Percentiles rank a stretch among this genome's conserved stretches.
Conservation (phyloP, 2,888 invertebrate genomes). For the Amphiduros pacificus region DNA sequence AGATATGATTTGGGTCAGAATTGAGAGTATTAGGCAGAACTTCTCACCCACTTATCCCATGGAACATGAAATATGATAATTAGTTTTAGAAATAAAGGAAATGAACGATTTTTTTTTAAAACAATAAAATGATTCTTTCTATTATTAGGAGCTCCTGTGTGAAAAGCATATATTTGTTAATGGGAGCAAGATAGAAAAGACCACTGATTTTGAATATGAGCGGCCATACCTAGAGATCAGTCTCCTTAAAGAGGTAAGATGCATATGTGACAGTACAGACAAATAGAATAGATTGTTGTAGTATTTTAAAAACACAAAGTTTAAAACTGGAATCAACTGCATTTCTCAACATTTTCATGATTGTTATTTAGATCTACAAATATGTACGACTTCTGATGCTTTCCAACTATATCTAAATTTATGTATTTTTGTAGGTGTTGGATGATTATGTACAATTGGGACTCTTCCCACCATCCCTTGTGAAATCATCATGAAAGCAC, state of each 20-base stretch:
- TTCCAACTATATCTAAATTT: background rate
- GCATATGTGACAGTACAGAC: background rate
- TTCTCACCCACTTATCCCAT: too few species aligned
- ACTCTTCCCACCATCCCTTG: conserved; percentile 69
- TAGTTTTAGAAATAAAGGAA: too few species aligned
- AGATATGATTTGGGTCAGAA: too few species aligned
- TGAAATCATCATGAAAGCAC: conserved; percentile 16
- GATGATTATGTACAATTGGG: conserved; percentile 81
- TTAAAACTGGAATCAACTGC: too few species aligned
- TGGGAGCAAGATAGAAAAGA: conserved; percentile 69
- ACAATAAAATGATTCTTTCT: background rate
- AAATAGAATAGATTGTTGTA: background rate
- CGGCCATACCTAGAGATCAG: conserved; percentile 70
- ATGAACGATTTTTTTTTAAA: background rate
- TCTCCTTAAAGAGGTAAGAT: conserved; percentile 67
- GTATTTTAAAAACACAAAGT: background rate
- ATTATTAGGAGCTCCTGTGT: conserved; percentile 69
- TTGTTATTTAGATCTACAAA: too few species aligned
- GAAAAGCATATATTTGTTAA: conserved; percentile 79
- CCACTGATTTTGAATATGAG: conserved; percentile 66
- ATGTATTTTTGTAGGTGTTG: conserved; percentile 66
- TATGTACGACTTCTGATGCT: background rate
- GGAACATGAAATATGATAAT: too few species aligned
- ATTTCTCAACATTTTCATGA: too few species aligned
- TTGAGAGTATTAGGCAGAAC: too few species aligned